Evolutionary conservation across 2,888 invertebrate genomes (phyloP), one percentile per base, ranked within the genome.

Genomic region (Onthophagus sagittarius): DNA sequence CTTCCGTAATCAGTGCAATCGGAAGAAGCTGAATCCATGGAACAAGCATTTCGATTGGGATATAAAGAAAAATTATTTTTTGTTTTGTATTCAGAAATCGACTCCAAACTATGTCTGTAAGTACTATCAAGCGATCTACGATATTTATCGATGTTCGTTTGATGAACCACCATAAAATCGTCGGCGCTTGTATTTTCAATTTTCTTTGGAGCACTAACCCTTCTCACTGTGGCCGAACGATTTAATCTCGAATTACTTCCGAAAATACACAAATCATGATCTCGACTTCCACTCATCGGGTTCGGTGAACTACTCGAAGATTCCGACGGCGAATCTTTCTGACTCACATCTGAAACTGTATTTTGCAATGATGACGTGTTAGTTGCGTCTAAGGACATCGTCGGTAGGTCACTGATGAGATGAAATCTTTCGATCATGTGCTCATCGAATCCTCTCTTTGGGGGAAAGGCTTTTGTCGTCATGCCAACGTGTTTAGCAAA

Each of bases 1-100:
- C 81, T 77, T n/a, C 81, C 81, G 73, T 82, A 82, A 79, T 84
- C 84, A 7, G 82, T 81, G 71, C 79, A 82, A 76, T 83, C 83
- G 1, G 84, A 83, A 5, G 81, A 79, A 0, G 84, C 77, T 0
- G 81, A 84, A 73, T 85, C 84, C 65, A 84, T 76, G 2, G 83
- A 83, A 53, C 79, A 79, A 62, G 78, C 79, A 15, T 80, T 79
- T 11, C 79, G 75, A 70, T 78, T 80, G 6, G 80, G 78, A 70
- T 80, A 79, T 4, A 81, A 75, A 1, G 83, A 83, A 76, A 84
- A 83, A 1, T 83, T 83, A 72, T 80, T 81, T 73, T 83, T 84
- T 7, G 84, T 79, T 76, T 83, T 85, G 74, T 84, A 82, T 76
- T 86, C 86, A 0, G 84, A 84, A 76, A 86, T 85, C 0, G 85